Conservation (phyloP, 2,888 invertebrate species). For the Torymus auratus region DNA sequence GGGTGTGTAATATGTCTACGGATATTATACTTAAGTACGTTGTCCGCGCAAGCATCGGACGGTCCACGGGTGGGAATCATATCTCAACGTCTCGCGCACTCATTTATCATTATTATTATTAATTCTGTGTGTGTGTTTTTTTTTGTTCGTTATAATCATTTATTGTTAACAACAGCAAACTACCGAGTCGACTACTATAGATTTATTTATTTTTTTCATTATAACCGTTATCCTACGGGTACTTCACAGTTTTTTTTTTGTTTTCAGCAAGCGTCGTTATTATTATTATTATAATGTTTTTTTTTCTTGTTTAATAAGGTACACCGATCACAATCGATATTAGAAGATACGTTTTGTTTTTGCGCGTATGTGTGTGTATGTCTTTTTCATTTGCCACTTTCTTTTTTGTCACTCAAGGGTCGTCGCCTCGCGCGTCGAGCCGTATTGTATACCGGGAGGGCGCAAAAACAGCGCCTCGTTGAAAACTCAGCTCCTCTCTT, state of each 20-base stretch:
- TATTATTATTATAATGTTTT: slow-evolving; percentile 24
- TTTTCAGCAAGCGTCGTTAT: slow-evolving; percentile 1
- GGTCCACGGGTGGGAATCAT: slow-evolving; percentile 57
- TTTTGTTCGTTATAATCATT: slow-evolving; percentile 16
- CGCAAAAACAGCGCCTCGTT: slow-evolving; percentile 35
- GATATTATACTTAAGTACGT: neutral
- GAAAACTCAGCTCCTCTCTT: slow-evolving; percentile 45
- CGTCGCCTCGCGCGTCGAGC: no score
- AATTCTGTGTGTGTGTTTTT: slow-evolving; percentile 14
- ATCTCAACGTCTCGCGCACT: no score
- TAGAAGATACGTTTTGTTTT: slow-evolving; percentile 47
- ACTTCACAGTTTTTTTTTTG: neutral
- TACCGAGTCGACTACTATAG: slow-evolving; percentile 64
- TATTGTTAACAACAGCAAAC: slow-evolving; percentile 73
- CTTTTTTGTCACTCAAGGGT: neutral
- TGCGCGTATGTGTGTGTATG: slow-evolving; percentile 15
- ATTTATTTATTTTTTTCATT: slow-evolving; percentile 39
- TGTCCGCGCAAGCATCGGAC: slow-evolving; percentile 39
- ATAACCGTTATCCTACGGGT: slow-evolving; percentile 9
- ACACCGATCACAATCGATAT: slow-evolving; percentile 70
- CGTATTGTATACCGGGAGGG: neutral
- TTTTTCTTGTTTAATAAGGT: slow-evolving; percentile 65
- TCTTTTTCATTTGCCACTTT: slow-evolving; percentile 52
- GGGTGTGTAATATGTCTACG: no score
- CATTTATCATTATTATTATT: slow-evolving; percentile 29